Evolutionary conservation across 1,140 invertebrate genomes (phyloP), one percentile per base, ranked within the genome.

Genomic region (Ephestia elutella): DNA sequence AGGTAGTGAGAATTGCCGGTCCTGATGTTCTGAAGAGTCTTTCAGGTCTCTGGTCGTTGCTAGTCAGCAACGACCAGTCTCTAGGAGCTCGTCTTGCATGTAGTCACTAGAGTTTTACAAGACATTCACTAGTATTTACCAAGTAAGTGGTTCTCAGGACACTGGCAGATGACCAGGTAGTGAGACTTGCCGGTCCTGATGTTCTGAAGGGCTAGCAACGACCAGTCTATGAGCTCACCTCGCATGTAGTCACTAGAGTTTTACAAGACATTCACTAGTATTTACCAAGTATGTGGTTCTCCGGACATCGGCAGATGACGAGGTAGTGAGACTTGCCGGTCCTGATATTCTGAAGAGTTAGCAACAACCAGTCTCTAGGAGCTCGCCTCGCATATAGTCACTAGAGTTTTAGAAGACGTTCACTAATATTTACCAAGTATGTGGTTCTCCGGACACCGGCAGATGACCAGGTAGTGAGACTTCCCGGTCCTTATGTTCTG

Each of bases 1-100:
- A 98, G 90, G 80, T 97, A 98, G 87, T 98, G 96, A 7, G 96
- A 96, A 87, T 98, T 97, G 62, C 96, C 96, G 7, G 96, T 98
- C 71, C 96, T 86, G 55, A 96, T 94, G 78, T 97, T 97, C 86
- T 98, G 96, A 51, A 98, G 87, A 3, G 96, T n/a, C n/a, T n/a
- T n/a, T n/a, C n/a, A n/a, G n/a, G n/a, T n/a, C n/a, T n/a, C n/a
- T n/a, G n/a, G n/a, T n/a, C n/a, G n/a, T n/a, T n/a, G n/a, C n/a
- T n/a, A n/a, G n/a, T 96, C 55, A 98, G 85, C 49, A 98, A 87
- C 5, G 96, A 96, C 96, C 96, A 98, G 77, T 98, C 96, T 63
- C 95, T 91, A 0, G 96, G 95, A 30, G 93, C 91, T 69, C 95
- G 95, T 94, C 88, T 98, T 96, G 86, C 96, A 98, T 11, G 96